These are phyloP conservation scores for Ophion ellenae DNA, from an alignment of 2,888 invertebrate genomes.

Conservation along the genomic window DNA sequence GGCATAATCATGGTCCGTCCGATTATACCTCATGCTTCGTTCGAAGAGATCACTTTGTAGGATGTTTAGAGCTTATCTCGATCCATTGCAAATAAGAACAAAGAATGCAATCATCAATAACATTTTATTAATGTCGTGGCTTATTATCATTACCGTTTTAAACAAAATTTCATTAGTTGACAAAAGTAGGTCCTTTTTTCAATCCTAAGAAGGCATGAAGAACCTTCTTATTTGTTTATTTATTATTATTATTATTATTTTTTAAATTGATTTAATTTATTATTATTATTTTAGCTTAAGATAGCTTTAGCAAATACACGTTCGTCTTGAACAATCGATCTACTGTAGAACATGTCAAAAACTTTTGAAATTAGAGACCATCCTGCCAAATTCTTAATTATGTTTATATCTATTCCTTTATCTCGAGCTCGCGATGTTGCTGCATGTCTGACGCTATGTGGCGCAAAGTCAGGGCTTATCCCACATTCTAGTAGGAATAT, in stretches of 20 bases:
- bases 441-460: constrained; percentile 55
- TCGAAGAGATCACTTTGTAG: neutral
- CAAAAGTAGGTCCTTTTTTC: too few relatives aligned
- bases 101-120: neutral
- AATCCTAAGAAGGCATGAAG: too few relatives aligned
- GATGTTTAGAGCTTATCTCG: neutral
- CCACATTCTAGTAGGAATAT: constrained; percentile 26
- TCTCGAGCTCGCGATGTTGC: constrained; percentile 46
- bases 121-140: neutral
- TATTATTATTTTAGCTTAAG: neutral
- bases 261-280: neutral
- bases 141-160: neutral
- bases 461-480: constrained; percentile 16
- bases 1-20: constrained; percentile 1
- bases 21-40: neutral
- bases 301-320: constrained; percentile 11
- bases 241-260: too few relatives aligned
- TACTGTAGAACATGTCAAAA: constrained; percentile 50
- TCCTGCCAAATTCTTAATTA: constrained; percentile 55
- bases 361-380: constrained; percentile 49
- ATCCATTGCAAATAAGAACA: too few relatives aligned
- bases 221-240: neutral
- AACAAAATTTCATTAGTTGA: neutral
- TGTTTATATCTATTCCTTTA: constrained; percentile 49
- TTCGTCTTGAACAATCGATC: constrained; percentile 32